A percentile compares a stretch with the other conserved stretches of the same genome.
Conservation (phyloP, 2,797 vertebrate genomes). For the Enteromius viviparus region DNA sequence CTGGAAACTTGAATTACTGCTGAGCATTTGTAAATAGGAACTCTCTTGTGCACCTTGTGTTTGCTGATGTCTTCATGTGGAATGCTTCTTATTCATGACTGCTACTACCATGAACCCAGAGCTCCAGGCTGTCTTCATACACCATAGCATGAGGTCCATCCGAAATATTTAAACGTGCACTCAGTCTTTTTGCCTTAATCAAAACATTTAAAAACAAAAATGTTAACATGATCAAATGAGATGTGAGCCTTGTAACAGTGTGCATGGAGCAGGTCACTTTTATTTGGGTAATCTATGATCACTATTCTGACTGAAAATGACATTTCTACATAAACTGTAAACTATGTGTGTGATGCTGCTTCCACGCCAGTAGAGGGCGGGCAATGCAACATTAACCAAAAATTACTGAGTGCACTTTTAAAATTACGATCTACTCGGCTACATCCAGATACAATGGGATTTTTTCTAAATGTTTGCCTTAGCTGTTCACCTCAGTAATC, state of each 20-base stretch:
- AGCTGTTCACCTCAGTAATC: slow-evolving; percentile 22
- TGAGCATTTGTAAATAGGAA: slow-evolving; percentile 96
- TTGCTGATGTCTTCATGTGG: slow-evolving; percentile 84
- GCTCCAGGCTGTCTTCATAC: slow-evolving; percentile 39
- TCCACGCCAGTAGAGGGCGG: not conserved
- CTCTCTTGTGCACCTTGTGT: slow-evolving; percentile 86
- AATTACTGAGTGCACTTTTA: slow-evolving; percentile 30
- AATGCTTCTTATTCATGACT: slow-evolving; percentile 72
- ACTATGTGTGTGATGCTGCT: not conserved
- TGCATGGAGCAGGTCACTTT: not conserved
- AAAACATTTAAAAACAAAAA: not conserved
- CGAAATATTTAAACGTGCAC: slow-evolving; percentile 29
- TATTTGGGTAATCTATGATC: not conserved
- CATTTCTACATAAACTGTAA: not conserved
- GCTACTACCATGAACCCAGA: slow-evolving; percentile 67
- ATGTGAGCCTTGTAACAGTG: not conserved
- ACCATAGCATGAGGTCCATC: slow-evolving; percentile 14
- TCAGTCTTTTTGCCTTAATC: slow-evolving; percentile 7
- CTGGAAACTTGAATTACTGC: slow-evolving; percentile 98
- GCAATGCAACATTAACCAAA: not conserved
- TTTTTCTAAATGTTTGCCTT: slow-evolving; percentile 4
- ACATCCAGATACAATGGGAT: not conserved
- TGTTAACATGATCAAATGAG: not conserved
- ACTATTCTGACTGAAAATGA: not conserved
- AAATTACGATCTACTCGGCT: not conserved